These are phyloP conservation scores for Acanthornis magna DNA, from an alignment of 2,797 vertebrate species.

Conservation along the genomic window DNA sequence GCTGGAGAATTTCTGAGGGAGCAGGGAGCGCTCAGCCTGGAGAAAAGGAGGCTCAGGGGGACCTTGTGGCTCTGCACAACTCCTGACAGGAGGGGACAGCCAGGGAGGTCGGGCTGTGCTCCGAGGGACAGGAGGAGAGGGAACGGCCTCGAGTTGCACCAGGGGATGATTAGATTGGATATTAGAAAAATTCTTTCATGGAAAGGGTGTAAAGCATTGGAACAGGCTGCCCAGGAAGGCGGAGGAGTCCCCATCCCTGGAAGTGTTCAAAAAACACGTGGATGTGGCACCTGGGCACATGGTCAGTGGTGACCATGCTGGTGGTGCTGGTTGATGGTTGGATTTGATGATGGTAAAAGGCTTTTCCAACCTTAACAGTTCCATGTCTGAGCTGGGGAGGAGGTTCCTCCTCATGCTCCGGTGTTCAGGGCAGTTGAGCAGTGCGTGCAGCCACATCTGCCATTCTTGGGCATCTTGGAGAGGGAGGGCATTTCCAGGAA, in stretches of 20 bases:
- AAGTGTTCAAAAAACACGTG: background rate
- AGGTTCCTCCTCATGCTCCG: background rate
- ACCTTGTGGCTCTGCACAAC: background rate
- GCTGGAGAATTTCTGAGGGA: background rate
- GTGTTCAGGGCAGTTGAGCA: background rate
- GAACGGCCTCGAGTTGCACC: fast-evolving
- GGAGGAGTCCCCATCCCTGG: background rate
- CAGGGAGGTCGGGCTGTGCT: fast-evolving
- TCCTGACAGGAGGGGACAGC: background rate
- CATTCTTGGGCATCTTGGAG: background rate
- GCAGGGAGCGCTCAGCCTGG: background rate
- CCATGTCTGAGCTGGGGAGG: background rate
- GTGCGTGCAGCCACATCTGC: background rate
- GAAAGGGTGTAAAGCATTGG: background rate
- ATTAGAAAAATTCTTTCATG: background rate
- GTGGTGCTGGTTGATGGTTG: background rate
- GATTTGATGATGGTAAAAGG: background rate
- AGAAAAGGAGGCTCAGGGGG: background rate
- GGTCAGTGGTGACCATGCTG: background rate
- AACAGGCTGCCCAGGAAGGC: background rate
- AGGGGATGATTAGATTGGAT: background rate
- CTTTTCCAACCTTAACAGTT: background rate
- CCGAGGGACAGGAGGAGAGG: background rate
- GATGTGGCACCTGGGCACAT: background rate
- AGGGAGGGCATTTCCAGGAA: background rate